These are phyloP conservation scores for Ranitomeya imitator DNA, from an alignment of 2,113 vertebrate species.

Conservation along the genomic window DNA sequence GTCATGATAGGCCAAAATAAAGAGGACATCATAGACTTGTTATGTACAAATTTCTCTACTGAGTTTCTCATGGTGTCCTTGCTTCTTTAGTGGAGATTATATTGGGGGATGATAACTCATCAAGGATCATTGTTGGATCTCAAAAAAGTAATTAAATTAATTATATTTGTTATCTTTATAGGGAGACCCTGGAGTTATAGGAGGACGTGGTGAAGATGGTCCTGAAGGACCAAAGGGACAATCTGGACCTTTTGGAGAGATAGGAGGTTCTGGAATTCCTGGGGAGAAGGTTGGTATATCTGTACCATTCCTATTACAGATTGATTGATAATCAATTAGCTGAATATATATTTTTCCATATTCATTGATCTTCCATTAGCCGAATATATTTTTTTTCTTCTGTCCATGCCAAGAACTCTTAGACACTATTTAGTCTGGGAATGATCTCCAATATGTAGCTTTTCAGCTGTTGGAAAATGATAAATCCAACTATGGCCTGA, in stretches of 20 bases:
- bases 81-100: neutral
- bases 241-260: constrained; percentile 74
- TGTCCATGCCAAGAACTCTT: neutral
- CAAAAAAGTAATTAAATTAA: neutral
- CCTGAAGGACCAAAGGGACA: constrained; percentile 87
- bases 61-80: neutral
- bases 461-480: too few species aligned
- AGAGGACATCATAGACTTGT: neutral
- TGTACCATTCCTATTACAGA: neutral
- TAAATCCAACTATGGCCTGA: too few species aligned
- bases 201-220: constrained; percentile 84
- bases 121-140: neutral
- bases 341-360: neutral
- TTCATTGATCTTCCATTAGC: too few species aligned
- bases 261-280: constrained; percentile 72
- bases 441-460: too few species aligned
- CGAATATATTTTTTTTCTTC: neutral
- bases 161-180: constrained; percentile 57
- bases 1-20: neutral
- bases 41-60: neutral
- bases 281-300: constrained; percentile 85
- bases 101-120: neutral
- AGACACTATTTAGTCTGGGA: neutral
- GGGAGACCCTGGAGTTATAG: constrained; percentile 77
- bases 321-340: neutral